Base-by-base conservation (phyloP, 2,113 vertebrate genomes). In the Neopipo cinnamomea region DNA sequence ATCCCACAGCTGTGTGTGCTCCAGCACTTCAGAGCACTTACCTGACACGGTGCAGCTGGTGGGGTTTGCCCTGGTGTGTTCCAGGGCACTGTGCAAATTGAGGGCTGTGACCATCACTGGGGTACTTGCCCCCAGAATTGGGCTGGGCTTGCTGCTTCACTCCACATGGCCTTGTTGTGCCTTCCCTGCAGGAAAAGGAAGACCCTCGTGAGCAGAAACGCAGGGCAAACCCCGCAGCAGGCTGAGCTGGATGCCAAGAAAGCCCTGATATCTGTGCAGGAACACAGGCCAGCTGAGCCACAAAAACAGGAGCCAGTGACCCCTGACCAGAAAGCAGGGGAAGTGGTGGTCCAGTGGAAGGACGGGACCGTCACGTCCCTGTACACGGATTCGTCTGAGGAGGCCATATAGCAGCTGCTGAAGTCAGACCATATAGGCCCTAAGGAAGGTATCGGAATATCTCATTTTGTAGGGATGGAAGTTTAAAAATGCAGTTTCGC, bases 111-210 rank as follows among this genome's bases (percentile, higher is more conserved):
- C 46, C 8, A 8, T 28, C 82, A 1, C 41, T 11, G 1, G 13
- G 22, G 12, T 2, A 4, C 35, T 25, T 31, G 33, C 19, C 27
- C 46, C 47, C 17, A 10, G 30, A 6, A 3, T 20, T 2, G 3
- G 41, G 19, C 71, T 67, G 31, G 15, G 13, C 21, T 61, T 41
- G 5, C 47, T 25, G 46, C 30, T 91, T 92, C 73, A 58, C 58
- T 44, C 18, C 4, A 0, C 49, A 1, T 35, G 55, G 70, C 61
- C 39, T 39, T 85, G 56, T 14, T 30, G 1, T 58, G 27, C 55
- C 27, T 88, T 65, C 20, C 56, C 39, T 84, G 25, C 97, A 99
- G 99, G 94, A 98, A 97, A 93, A 98, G 97, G 83, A 99, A 98
- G 95, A 94, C 91, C 37, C 84, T 95, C 0, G 14, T 66, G 53